These are phyloP conservation scores for Aurelia sp. DNA, from an alignment of 30 jellyfish, hydroid and myxozoan genomes.

Conservation along the genomic window DNA sequence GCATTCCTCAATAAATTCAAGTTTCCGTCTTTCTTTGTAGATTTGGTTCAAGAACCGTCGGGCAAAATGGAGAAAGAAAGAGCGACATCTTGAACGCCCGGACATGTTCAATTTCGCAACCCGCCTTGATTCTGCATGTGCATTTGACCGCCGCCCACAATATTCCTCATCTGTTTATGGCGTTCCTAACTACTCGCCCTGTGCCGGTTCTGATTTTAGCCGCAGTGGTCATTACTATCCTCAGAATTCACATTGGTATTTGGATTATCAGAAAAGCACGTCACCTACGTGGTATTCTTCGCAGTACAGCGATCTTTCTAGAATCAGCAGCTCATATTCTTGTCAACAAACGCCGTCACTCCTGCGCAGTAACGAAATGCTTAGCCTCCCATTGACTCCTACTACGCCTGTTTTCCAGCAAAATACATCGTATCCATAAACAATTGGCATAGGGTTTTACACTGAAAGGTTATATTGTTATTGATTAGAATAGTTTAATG, in stretches of 20 bases:
- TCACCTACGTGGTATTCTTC: conserved; percentile 87
- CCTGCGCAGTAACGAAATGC: conserved; percentile 76
- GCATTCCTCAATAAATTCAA: background rate
- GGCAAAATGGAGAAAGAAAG: conserved; percentile 98
- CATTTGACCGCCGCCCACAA: conserved; percentile 86
- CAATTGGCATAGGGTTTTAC: no score
- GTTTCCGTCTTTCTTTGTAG: conserved; percentile 24
- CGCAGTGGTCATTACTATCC: conserved; percentile 79
- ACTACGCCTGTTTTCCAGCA: conserved; percentile 79
- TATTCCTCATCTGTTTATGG: conserved; percentile 82
- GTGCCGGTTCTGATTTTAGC: conserved; percentile 73
- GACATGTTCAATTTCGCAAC: conserved; percentile 85
- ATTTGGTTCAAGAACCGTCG: conserved; percentile 97
- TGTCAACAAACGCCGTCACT: conserved; percentile 72
- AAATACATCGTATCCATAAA: conserved; percentile 67
- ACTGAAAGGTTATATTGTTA: no score
- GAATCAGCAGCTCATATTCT: conserved; percentile 75
- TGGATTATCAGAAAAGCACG: conserved; percentile 81
- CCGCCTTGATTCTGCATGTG: conserved; percentile 87
- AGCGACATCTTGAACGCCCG: conserved; percentile 96
- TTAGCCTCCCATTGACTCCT: conserved; percentile 81
- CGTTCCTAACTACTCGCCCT: conserved; percentile 72
- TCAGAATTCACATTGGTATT: conserved; percentile 84
- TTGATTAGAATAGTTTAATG: background rate
- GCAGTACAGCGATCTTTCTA: conserved; percentile 71